Percentiles rank a stretch among this genome's conserved stretches.
Evolutionary conservation across 2,888 invertebrate genomes (phyloP).

Genomic region (Trichopria drosophilae): DNA sequence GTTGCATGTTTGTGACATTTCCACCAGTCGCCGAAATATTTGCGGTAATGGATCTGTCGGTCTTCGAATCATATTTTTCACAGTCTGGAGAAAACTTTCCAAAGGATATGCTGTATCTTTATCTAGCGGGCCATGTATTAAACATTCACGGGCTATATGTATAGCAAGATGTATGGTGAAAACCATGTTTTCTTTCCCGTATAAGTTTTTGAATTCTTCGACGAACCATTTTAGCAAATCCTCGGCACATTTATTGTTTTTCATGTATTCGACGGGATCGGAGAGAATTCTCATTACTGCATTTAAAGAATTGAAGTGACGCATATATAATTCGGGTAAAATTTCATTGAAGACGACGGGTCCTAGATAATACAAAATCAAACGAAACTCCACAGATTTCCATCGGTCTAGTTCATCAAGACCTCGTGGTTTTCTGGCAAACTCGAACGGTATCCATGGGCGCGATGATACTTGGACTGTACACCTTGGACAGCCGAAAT

Average conservation of each 20-base stretch:
- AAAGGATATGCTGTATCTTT: background rate
- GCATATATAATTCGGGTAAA: background rate
- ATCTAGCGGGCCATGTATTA: no score
- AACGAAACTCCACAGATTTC: background rate
- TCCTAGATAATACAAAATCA: background rate
- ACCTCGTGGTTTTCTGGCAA: no score
- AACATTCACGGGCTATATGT: no score
- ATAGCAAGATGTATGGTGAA: background rate
- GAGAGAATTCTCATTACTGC: background rate
- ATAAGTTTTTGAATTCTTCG: background rate
- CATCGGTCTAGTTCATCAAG: background rate
- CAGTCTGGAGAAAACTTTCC: background rate
- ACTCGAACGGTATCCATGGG: no score
- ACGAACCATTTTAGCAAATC: slow-evolving; percentile 1
- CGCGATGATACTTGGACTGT: background rate
- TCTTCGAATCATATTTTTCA: background rate
- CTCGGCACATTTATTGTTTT: background rate
- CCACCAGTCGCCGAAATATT: background rate
- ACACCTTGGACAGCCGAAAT: background rate
- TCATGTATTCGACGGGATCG: background rate
- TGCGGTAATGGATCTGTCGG: background rate
- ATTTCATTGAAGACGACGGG: no score
- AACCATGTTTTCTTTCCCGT: background rate
- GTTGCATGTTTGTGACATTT: background rate
- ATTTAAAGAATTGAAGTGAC: background rate